Evolutionary conservation across 35 echinoderm and acorn worm species (phyloP), one percentile per base, ranked within the genome.

Genomic region (Ptychodera flava): DNA sequence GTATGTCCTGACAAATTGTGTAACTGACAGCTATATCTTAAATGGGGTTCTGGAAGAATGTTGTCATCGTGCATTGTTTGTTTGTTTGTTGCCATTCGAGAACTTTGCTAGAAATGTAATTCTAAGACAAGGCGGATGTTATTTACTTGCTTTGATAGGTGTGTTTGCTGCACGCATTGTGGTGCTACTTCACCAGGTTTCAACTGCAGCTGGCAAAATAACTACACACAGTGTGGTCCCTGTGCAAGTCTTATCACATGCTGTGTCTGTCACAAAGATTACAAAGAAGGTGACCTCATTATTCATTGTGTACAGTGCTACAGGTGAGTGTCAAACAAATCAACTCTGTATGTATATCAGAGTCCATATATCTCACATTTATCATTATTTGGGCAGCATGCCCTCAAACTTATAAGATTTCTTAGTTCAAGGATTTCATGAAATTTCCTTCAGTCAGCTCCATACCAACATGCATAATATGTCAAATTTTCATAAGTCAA

Each of bases 181-280:
- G 95, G 95, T 81, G 90, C 95, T 35, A 91, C 93, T 53, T 92
- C 95, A 29, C 95, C 95, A 31, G 95, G 95, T 28, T 79, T 80
- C 36, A 94, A 98, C 83, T 89, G 83, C 81, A 92, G 94, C 28
- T 98, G 95, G 95, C 94, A 90, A 84, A 92, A 93, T 64, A 98
- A 98, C 80, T 98, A 98, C 83, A 98, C 95, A 16, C 90, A 92
- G 85, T 98, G 95, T 88, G 95, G 92, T 31, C 95, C 95, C n/a
- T 98, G 95, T 84, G 95, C 87, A 16, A 98, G 95, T 85, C 78
- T 87, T 77, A 27, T 83, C 16, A 85, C 83, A 28, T 98, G 95
- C 86, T 84, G 85, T 1, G 79, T 86, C 81, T 98, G 95, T 84
- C 78, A 78, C 16, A 81, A 53, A 53, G 30, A 77, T 35, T 98